Evolutionary conservation across 2,113 vertebrate species (phyloP).

Genomic region (Solenodon paradoxus): DNA sequence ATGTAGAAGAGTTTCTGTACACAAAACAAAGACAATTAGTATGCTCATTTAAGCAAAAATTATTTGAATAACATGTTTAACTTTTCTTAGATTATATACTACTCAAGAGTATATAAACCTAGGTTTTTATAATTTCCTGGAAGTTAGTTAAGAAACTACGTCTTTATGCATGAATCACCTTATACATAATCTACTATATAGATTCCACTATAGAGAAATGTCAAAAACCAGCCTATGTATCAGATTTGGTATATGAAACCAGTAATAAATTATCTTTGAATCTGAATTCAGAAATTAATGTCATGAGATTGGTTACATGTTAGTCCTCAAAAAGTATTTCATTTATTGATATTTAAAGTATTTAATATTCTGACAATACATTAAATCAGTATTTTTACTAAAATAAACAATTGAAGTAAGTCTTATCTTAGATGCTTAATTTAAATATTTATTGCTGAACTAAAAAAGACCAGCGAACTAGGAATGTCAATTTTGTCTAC

Average conservation of each 20-base stretch:
- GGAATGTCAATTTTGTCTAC: background rate
- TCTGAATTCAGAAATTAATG: conserved; percentile 21
- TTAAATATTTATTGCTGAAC: conserved; percentile 29
- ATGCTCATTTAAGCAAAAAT: conserved; percentile 1
- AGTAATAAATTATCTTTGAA: background rate
- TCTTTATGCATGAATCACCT: background rate
- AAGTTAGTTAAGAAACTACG: conserved; percentile 42
- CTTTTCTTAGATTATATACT: background rate
- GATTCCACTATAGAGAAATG: too few relatives aligned
- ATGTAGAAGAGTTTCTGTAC: background rate
- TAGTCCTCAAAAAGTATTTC: background rate
- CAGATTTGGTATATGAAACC: background rate
- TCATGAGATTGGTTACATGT: background rate
- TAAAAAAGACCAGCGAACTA: background rate
- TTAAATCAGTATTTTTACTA: background rate
- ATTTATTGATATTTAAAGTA: background rate
- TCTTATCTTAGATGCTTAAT: background rate
- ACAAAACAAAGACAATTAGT: background rate
- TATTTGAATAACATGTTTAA: conserved; percentile 11
- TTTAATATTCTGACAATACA: background rate
- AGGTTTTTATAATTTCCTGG: background rate
- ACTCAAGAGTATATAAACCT: background rate
- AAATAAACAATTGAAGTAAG: background rate
- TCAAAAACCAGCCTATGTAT: background rate
- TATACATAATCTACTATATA: background rate